Conservation (phyloP, 2,888 invertebrate genomes). For the Hesperia comma region DNA sequence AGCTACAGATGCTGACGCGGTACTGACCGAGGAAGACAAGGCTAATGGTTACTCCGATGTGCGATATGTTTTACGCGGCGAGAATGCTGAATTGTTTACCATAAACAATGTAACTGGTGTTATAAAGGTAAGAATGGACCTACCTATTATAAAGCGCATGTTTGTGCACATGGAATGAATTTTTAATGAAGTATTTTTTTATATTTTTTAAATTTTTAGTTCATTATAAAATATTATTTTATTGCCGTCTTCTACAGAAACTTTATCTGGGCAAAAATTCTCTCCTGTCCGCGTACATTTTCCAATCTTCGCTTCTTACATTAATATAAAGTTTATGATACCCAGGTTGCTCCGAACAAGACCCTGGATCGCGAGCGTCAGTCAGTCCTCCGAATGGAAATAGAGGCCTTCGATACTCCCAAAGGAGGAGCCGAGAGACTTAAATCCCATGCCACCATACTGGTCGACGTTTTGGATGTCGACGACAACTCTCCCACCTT, state of each 20-base stretch:
- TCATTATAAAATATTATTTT: too few species aligned
- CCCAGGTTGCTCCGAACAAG: conserved; percentile 85
- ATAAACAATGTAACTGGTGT: conserved; percentile 88
- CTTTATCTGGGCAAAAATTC: too few species aligned
- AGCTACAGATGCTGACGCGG: conserved; percentile 88
- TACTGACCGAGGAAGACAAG: conserved; percentile 82
- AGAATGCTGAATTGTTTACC: conserved; percentile 88
- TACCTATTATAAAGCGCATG: too few species aligned
- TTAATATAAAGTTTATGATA: conserved; percentile 20
- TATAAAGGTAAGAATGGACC: conserved; percentile 79
- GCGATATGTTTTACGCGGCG: conserved; percentile 88
- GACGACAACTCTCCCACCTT: conserved; percentile 91
- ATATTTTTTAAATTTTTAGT: too few species aligned
- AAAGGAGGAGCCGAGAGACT: conserved; percentile 87
- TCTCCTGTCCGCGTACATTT: too few species aligned
- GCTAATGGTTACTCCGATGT: conserved; percentile 87
- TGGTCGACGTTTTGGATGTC: conserved; percentile 89
- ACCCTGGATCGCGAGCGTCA: conserved; percentile 89
- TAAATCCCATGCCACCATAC: conserved; percentile 85
- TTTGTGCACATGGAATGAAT: too few species aligned
- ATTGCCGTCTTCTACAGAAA: too few species aligned
- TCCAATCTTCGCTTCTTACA: too few species aligned
- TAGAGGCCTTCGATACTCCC: conserved; percentile 90
- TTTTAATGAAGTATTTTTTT: too few species aligned
- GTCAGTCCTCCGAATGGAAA: conserved; percentile 86